Conservation (phyloP, 2,113 vertebrate species). For the Galeopterus variegatus region DNA sequence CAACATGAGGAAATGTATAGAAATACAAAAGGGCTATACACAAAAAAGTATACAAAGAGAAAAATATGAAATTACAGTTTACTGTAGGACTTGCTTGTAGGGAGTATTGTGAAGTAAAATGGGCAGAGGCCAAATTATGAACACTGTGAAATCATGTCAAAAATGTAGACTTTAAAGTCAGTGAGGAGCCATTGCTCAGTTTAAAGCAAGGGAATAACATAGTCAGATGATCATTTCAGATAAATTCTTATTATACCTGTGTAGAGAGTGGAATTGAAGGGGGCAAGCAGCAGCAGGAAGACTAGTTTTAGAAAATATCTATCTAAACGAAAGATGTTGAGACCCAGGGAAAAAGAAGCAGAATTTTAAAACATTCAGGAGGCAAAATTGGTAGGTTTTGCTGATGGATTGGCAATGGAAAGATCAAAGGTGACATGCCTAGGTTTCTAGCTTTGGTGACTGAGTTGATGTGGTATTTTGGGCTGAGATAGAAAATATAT, state of each 20-base stretch:
- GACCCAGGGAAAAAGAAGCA: background rate
- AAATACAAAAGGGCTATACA: background rate
- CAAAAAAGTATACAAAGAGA: background rate
- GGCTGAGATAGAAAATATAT: background rate
- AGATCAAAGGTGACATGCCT: background rate
- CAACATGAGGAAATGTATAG: background rate
- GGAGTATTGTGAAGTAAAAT: background rate
- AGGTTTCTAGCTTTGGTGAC: background rate
- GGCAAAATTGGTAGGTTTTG: conserved; percentile 21
- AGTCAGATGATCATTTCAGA: background rate
- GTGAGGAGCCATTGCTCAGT: background rate
- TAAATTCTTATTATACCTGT: background rate
- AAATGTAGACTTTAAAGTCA: background rate
- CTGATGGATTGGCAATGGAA: background rate
- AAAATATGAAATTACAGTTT: background rate
- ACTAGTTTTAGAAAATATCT: background rate
- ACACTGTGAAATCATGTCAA: background rate
- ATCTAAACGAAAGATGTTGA: background rate
- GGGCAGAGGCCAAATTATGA: background rate
- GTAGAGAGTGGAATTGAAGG: background rate
- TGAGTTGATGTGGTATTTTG: background rate
- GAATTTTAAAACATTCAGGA: background rate
- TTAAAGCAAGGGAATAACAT: background rate
- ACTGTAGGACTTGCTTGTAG: background rate
- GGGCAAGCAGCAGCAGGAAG: background rate